Evolutionary conservation across 2,888 invertebrate species (phyloP), one percentile per base, ranked within the genome.

Genomic region (Endomychus coccineus): DNA sequence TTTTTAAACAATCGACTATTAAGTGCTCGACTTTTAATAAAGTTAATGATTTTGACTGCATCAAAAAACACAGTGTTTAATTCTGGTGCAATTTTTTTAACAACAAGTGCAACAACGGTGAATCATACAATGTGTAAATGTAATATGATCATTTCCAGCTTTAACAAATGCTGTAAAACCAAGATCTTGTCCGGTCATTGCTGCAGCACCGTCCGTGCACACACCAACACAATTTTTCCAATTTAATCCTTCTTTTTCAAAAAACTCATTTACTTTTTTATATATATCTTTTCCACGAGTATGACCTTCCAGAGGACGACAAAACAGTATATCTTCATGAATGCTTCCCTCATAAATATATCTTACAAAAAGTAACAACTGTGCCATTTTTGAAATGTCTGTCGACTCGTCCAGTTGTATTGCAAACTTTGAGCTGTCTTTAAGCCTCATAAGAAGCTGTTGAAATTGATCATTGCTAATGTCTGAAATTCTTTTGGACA

Each of bases 21-120:
- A 36, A 48, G 42, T 19, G 44, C 40, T 23, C 37, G 36, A 36
- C 33, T 40, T 36, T 46, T 45, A 33, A 45, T 50, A 36, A 44
- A 45, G 35, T 49, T 48, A 27, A 48, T 45, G 34, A 48, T 39
- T 27, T 42, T 40, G 30, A 45, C 45, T 33, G 34, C 44, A 41
- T 50, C 45, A 25, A 39, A 24, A 33, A 49, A 22, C 39, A 47
- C 44, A 34, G 29, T 36, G 39, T 45, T 47, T 27, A 45, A 47
- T 41, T 48, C 44, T 41, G 39, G 35, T 39, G 41, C 34, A 30
- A 47, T 30, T 43, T 46, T 45, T 47, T 45, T 45, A 34, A 34
- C 46, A 36, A 37, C 48, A 39, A 49, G 42, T 22, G 43, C 46
- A 43, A 44, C 44, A n/a, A 38, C 46, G 37, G 39, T 48, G 46